Evolutionary conservation across 2,888 invertebrate species (phyloP).

Genomic region (Drosophila affinis): DNA sequence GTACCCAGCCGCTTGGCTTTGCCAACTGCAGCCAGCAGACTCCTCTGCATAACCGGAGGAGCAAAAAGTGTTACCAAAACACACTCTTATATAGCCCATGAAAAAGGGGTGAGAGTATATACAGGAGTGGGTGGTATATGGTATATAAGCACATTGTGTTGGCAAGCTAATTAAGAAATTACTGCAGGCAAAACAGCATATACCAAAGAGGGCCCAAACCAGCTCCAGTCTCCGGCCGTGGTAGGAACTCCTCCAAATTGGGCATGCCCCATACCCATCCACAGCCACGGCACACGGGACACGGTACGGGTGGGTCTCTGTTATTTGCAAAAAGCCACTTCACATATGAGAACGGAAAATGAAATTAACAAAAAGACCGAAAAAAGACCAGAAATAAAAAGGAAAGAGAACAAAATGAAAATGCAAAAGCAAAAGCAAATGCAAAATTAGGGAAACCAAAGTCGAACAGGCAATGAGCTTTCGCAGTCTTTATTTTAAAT

Average conservation of each 20-base stretch:
- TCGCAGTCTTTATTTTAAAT: background rate
- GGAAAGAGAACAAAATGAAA: background rate
- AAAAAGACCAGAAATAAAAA: slow-evolving; percentile 17
- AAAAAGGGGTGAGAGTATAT: slow-evolving; percentile 1
- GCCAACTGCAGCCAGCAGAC: slow-evolving; percentile 24
- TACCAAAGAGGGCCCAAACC: slow-evolving; percentile 37
- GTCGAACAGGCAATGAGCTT: slow-evolving; percentile 43
- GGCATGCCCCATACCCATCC: slow-evolving; percentile 7
- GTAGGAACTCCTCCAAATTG: slow-evolving; percentile 36
- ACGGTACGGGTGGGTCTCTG: slow-evolving; percentile 34
- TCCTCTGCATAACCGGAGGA: slow-evolving; percentile 30
- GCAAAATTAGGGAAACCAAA: background rate
- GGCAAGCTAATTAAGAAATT: slow-evolving; percentile 82
- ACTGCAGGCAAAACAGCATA: slow-evolving; percentile 77
- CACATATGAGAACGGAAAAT: slow-evolving; percentile 68
- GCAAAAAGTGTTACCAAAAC: slow-evolving; percentile 27
- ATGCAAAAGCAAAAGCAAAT: slow-evolving; percentile 5
- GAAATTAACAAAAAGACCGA: slow-evolving; percentile 61
- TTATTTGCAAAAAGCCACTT: slow-evolving; percentile 69
- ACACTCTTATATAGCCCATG: slow-evolving; percentile 16
- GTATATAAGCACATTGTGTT: slow-evolving; percentile 75
- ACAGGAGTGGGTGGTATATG: slow-evolving; percentile 5
- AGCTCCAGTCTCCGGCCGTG: slow-evolving; percentile 1
- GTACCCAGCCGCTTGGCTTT: slow-evolving; percentile 67
- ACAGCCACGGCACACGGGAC: background rate